phyloP scores from a whole-genome alignment of 2,113 vertebrate genomes.

The Myrmophylax atrothorax region DNA sequence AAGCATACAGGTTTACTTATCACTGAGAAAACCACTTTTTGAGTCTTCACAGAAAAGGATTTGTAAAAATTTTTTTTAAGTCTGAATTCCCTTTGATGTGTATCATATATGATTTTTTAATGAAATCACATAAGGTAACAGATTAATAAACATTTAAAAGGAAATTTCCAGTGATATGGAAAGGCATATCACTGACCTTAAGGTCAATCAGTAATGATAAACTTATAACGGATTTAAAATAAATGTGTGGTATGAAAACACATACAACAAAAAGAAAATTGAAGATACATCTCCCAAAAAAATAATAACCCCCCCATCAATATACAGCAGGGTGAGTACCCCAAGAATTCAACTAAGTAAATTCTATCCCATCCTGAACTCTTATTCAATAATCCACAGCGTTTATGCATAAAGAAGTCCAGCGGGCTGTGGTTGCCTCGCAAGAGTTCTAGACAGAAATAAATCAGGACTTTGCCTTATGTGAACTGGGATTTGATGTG shows the following conservation, averaged over 20 bases:
- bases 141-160: not conserved
- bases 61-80: not conserved
- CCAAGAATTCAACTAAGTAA: not conserved
- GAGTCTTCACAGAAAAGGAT: not conserved
- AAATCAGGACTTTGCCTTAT: slow-evolving; percentile 50
- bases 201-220: not conserved
- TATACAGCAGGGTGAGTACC: not conserved
- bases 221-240: not conserved
- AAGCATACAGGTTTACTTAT: not conserved
- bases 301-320: not conserved
- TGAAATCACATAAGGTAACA: not conserved
- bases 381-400: not conserved
- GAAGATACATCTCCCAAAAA: not conserved
- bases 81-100: not conserved
- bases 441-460: not conserved
- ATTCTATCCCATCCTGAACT: not conserved
- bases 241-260: not conserved
- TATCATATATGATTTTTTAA: not conserved
- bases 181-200: not conserved
- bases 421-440: not conserved
- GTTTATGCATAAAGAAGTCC: not conserved
- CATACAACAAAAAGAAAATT: not conserved
- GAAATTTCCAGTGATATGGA: too few species aligned
- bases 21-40: not conserved
- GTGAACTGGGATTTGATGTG: slow-evolving; percentile 57